Conservation (phyloP, 2,888 invertebrate genomes). For the Eilema caniola region DNA sequence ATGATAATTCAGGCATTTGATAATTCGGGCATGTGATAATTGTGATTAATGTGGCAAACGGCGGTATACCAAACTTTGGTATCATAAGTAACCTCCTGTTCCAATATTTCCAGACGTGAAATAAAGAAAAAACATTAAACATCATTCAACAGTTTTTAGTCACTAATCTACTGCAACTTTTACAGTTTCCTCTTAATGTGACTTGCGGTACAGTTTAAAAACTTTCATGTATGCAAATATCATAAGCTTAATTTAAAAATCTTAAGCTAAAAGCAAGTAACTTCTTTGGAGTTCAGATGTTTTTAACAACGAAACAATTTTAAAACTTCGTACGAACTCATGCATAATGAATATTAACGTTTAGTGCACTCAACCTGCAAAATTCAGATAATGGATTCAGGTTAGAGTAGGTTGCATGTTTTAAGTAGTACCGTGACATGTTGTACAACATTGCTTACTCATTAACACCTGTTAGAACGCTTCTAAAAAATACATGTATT, state of each 20-base stretch:
- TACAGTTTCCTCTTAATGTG: constrained; percentile 4
- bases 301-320: constrained; percentile 42
- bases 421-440: constrained; percentile 1
- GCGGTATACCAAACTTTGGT: no score
- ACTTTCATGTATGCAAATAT: constrained; percentile 14
- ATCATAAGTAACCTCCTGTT: neutral
- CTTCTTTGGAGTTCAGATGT: constrained; percentile 26
- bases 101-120: neutral
- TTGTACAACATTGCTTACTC: constrained; percentile 3
- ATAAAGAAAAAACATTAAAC: neutral
- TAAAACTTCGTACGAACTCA: constrained; percentile 37
- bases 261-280: constrained; percentile 22
- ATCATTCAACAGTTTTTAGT: neutral
- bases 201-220: constrained; percentile 5
- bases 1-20: no score
- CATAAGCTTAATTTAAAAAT: constrained; percentile 22
- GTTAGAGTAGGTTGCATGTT: constrained; percentile 17
- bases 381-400: constrained; percentile 34
- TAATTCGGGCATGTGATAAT: no score
- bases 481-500: neutral
- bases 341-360: constrained; percentile 45
- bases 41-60: no score
- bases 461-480: neutral
- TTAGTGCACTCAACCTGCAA: constrained; percentile 35
- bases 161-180: neutral